Conservation (phyloP, 2,113 vertebrate species). For the Rhinopomastus cyanomelas region DNA sequence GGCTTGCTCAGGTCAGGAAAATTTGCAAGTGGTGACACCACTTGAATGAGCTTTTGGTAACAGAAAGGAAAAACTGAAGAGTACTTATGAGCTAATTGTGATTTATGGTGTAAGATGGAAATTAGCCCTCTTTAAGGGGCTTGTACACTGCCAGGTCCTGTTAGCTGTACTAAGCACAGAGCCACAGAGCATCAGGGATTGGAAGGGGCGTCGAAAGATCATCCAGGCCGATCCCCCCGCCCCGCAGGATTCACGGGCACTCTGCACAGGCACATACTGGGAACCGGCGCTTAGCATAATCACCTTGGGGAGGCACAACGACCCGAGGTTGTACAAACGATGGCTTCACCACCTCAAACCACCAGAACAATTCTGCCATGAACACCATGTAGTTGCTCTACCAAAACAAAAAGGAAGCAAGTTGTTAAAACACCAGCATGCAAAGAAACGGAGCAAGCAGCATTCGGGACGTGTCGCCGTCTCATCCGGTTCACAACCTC, state of each 20-base stretch:
- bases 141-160: background rate
- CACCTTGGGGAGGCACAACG: conserved; percentile 79
- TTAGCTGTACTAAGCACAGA: conserved; percentile 20
- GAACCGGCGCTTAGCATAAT: background rate
- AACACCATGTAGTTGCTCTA: conserved; percentile 98
- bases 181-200: too few species aligned
- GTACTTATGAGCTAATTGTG: conserved; percentile 2
- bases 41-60: conserved; percentile 15
- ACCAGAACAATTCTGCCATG: conserved; percentile 97
- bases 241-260: too few species aligned
- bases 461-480: background rate
- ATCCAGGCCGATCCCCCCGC: too few species aligned
- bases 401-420: background rate
- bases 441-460: background rate
- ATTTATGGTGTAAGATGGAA: conserved; percentile 23
- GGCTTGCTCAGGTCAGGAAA: background rate
- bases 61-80: background rate
- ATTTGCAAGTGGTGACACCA: conserved; percentile 10
- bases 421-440: background rate
- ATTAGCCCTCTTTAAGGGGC: background rate
- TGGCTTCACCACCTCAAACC: conserved; percentile 96
- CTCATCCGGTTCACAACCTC: background rate
- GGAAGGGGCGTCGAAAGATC: too few species aligned
- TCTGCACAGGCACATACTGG: background rate
- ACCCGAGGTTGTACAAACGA: conserved; percentile 90